These are phyloP conservation scores for Pyrrhopygopsis socrates DNA, from an alignment of 2,888 invertebrate species.

Conservation along the genomic window DNA sequence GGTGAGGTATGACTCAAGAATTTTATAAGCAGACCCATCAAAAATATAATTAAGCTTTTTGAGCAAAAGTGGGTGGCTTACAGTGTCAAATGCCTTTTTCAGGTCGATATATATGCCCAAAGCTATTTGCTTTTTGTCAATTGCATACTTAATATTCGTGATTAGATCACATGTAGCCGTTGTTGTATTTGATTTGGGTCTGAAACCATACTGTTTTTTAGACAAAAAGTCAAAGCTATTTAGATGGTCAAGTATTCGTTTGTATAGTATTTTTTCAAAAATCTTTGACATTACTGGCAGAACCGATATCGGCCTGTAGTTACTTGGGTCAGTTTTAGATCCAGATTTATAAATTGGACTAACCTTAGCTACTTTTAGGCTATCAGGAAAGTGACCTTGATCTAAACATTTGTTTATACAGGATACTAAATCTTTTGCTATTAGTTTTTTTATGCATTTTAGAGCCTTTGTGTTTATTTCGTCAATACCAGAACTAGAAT, in stretches of 20 bases:
- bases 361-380: conserved; percentile 3
- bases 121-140: not conserved
- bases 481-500: too few relatives aligned
- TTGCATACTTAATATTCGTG: not conserved
- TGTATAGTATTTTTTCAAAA: not conserved
- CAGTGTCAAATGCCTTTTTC: too few relatives aligned
- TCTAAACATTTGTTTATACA: conserved; percentile 15
- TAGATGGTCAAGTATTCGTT: not conserved
- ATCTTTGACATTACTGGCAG: not conserved
- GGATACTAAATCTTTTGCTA: not conserved
- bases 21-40: not conserved
- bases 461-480: conserved; percentile 2
- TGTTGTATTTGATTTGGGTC: conserved; percentile 5
- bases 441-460: conserved; percentile 2
- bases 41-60: conserved; percentile 1
- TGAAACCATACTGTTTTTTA: too few relatives aligned
- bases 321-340: not conserved
- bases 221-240: not conserved
- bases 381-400: not conserved
- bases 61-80: too few relatives aligned
- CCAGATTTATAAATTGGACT: not conserved
- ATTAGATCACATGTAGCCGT: not conserved
- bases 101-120: too few relatives aligned
- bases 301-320: not conserved
- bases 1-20: not conserved